phyloP scores from a whole-genome alignment of 2,113 vertebrate species.

The Kryptolebias marmoratus region DNA sequence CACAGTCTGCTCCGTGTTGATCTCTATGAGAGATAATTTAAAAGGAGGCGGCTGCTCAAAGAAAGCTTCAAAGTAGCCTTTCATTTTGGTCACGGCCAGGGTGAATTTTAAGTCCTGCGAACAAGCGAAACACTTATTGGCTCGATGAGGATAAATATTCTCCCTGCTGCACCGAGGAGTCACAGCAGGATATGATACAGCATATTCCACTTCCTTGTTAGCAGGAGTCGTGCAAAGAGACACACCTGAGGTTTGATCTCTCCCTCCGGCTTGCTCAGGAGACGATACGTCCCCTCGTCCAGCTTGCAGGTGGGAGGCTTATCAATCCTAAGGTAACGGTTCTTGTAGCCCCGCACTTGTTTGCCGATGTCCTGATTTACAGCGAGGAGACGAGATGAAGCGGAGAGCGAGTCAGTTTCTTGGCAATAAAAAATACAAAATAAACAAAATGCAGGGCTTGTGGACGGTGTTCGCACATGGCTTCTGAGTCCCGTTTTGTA shows the following conservation, averaged over 20 bases:
- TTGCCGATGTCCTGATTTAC: slow-evolving; percentile 82
- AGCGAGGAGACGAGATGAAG: slow-evolving; percentile 3
- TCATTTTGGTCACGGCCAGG: slow-evolving; percentile 80
- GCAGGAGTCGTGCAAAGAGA: background rate
- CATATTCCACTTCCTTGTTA: no score
- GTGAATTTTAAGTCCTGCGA: slow-evolving; percentile 85
- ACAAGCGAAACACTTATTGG: background rate
- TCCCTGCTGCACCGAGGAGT: no score
- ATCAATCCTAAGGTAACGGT: slow-evolving; percentile 82
- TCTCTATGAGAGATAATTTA: slow-evolving; percentile 82
- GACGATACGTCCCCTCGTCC: slow-evolving; percentile 82
- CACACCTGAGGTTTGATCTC: slow-evolving; percentile 85
- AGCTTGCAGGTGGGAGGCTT: slow-evolving; percentile 86
- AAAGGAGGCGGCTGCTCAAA: slow-evolving; percentile 86
- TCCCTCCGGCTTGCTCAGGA: slow-evolving; percentile 85
- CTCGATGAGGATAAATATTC: background rate
- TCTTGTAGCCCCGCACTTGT: slow-evolving; percentile 77
- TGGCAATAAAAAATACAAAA: background rate
- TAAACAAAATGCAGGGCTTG: no score
- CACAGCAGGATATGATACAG: background rate
- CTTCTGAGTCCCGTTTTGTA: no score
- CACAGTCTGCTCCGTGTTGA: slow-evolving; percentile 78
- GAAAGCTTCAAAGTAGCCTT: slow-evolving; percentile 88
- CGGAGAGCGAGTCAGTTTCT: background rate
- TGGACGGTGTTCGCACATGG: no score